Base-by-base conservation (phyloP, 2,888 invertebrate species). In the Pardosa pseudoannulata region DNA sequence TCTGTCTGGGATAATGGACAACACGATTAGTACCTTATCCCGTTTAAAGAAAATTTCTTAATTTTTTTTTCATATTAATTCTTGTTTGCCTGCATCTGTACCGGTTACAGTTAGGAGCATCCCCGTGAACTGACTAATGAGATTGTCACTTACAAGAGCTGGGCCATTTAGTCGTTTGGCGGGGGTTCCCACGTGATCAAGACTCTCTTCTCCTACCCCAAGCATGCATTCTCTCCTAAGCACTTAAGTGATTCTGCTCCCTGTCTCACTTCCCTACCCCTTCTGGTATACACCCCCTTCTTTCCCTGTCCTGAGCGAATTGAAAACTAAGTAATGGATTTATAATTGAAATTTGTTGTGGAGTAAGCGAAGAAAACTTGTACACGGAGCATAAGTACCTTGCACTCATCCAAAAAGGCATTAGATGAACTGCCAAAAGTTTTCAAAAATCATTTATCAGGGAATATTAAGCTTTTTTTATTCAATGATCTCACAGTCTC, bases 291-390 rank as follows among this genome's bases (percentile, higher is more conserved):
- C 16, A 46, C 16, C 46, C n/a, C 46, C 46, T 6, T 2, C 16
- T 16, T 16, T 2, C 46, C 2, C 46, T 46, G 46, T 6, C 46
- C 16, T 16, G 46, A 9, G 56, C n/a, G 23, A 56, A 16, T 46
- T n/a, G 56, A 56, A 56, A 56, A 23, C 56, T 3, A 19, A 19
- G 56, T 56, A 56, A 56, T 56, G 19, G 56, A 11, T 56, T 56
- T 56, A 56, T 56, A 56, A 56, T 56, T 56, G 56, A 56, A 56
- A 56, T 56, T 56, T 56, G 56, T 23, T 56, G 56, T 56, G 3
- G 23, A n/a, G n/a, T n/a, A n/a, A n/a, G n/a, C n/a, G n/a, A n/a
- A n/a, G n/a, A n/a, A n/a, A n/a, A n/a, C n/a, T n/a, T n/a, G n/a
- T n/a, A n/a, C n/a, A n/a, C n/a, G n/a, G n/a, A n/a, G n/a, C n/a